Conservation (phyloP, 1,140 invertebrate genomes). For the Asobara japonica region DNA sequence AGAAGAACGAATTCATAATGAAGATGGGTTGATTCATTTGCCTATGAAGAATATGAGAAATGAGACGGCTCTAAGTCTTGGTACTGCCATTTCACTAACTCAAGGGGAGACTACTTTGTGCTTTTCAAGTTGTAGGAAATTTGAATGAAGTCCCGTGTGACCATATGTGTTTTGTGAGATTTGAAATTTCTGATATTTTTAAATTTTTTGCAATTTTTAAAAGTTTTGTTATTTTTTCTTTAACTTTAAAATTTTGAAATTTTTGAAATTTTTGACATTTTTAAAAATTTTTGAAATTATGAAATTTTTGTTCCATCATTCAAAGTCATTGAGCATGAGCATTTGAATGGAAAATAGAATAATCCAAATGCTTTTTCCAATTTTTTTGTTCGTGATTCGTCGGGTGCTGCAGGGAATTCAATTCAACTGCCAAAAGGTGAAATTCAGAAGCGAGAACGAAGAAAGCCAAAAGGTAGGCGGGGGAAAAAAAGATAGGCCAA, state of each 20-base stretch:
- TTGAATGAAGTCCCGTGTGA: no score
- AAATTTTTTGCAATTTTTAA: no score
- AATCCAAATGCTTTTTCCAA: background rate
- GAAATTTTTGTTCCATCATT: no score
- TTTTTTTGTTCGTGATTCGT: background rate
- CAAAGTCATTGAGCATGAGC: background rate
- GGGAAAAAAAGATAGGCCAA: background rate
- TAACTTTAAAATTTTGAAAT: no score
- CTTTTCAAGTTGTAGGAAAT: no score
- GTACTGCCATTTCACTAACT: background rate
- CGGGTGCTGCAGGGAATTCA: constrained; percentile 5
- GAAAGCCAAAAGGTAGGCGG: background rate
- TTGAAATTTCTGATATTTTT: no score
- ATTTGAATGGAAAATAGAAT: background rate
- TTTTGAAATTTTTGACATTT: no score
- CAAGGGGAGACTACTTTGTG: no score
- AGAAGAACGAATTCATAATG: background rate
- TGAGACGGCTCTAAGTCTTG: background rate
- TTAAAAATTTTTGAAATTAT: no score
- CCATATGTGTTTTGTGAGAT: no score
- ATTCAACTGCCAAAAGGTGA: constrained; percentile 10
- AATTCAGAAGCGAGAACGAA: background rate
- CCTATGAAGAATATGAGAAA: background rate
- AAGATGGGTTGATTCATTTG: background rate
- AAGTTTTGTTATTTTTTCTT: no score